Percentiles rank a stretch among this genome's conserved stretches.
Evolutionary conservation across 2,888 invertebrate genomes (phyloP).

Genomic region (Rhamphomyia laevipes): DNA sequence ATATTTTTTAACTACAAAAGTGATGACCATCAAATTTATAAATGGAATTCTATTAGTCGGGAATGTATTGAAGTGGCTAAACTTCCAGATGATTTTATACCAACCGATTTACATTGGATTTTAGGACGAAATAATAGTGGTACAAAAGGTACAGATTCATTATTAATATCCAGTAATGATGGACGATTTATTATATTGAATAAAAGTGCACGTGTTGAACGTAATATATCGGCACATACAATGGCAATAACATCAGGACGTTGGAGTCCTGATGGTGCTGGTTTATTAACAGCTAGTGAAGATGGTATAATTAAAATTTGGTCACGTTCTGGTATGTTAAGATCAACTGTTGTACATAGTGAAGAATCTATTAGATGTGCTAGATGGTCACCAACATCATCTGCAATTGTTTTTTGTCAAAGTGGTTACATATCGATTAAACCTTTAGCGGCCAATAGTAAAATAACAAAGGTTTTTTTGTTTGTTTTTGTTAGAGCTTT

Average conservation of each 20-base stretch:
- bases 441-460: conserved; percentile 60
- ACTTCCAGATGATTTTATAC: conserved; percentile 71
- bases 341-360: conserved; percentile 76
- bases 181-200: conserved; percentile 83
- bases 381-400: conserved; percentile 68
- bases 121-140: conserved; percentile 37
- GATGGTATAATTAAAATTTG: conserved; percentile 95
- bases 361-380: conserved; percentile 76
- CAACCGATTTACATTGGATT: conserved; percentile 83
- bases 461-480: conserved; percentile 54
- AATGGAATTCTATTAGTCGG: conserved; percentile 75
- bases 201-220: conserved; percentile 83
- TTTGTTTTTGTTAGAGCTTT: no score
- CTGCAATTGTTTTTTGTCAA: conserved; percentile 56
- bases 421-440: conserved; percentile 56
- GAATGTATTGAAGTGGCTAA: conserved; percentile 67
- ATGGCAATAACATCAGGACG: conserved; percentile 78
- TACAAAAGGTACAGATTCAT: conserved; percentile 49
- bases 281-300: conserved; percentile 91
- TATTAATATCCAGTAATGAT: conserved; percentile 78
- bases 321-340: conserved; percentile 89
- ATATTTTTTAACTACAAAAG: conserved; percentile 37
- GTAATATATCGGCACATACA: conserved; percentile 83
- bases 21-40: conserved; percentile 83
- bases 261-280: conserved; percentile 93